Percentiles rank a stretch among this genome's conserved stretches.
Evolutionary conservation across 2,888 invertebrate species (phyloP).

Genomic region (Ophion obscuratus): DNA sequence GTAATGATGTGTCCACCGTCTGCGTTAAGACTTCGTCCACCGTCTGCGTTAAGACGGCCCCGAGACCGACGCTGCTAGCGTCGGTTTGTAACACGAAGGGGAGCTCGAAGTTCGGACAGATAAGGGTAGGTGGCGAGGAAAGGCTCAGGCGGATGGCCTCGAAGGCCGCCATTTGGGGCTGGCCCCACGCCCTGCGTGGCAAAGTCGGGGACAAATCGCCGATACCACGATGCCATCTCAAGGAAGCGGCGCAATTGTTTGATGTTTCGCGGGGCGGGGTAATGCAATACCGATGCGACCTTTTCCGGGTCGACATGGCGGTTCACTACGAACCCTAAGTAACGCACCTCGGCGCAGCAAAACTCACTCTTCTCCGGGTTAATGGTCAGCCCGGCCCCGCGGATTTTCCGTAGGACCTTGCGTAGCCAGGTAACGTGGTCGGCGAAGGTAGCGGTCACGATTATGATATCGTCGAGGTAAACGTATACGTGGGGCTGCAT

Average conservation of each 20-base stretch:
- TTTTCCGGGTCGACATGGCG: slow-evolving; percentile 31
- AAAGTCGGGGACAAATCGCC: slow-evolving; percentile 42
- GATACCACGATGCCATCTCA: slow-evolving; percentile 46
- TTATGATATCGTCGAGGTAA: slow-evolving; percentile 65
- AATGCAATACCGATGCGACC: neutral
- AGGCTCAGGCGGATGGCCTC: slow-evolving; percentile 25
- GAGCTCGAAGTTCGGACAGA: slow-evolving; percentile 62
- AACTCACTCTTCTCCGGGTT: slow-evolving; percentile 32
- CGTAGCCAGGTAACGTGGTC: slow-evolving; percentile 62
- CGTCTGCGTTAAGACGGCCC: slow-evolving; percentile 63
- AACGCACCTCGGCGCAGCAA: neutral
- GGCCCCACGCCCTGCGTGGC: slow-evolving; percentile 24
- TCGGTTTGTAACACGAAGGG: slow-evolving; percentile 62
- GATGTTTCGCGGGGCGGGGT: slow-evolving; percentile 6
- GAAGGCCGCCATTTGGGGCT: slow-evolving; percentile 43
- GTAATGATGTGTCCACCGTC: slow-evolving; percentile 46
- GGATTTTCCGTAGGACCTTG: slow-evolving; percentile 69
- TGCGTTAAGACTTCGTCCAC: slow-evolving; percentile 62
- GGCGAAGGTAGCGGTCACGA: slow-evolving; percentile 51
- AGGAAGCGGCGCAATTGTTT: slow-evolving; percentile 37
- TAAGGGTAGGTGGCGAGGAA: slow-evolving; percentile 57
- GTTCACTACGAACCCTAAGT: slow-evolving; percentile 39
- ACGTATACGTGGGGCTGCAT: slow-evolving; percentile 58
- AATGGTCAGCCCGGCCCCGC: slow-evolving; percentile 67
- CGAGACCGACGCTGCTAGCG: slow-evolving; percentile 60